phyloP scores from a whole-genome alignment of 2,888 invertebrate genomes.

The Aphelenchoides bicaudatus region DNA sequence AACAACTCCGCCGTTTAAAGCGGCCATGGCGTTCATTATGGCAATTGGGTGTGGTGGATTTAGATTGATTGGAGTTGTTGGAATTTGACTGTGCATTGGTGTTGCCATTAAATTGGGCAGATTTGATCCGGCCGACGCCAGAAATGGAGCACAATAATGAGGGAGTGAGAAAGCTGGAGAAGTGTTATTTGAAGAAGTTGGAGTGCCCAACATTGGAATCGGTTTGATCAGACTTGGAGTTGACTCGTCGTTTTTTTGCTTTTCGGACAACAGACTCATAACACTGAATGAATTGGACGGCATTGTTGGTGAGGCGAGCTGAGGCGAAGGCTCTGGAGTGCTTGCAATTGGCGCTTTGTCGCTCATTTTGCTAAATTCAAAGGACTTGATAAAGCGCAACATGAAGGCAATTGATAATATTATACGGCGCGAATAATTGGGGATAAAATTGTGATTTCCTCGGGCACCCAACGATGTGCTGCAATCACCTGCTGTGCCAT shows the following conservation, averaged over 20 bases:
- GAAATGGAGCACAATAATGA: conserved; percentile 8
- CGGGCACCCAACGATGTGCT: no score
- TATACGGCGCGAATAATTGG: no score
- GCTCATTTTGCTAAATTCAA: no score
- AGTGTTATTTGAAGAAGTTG: conserved; percentile 3
- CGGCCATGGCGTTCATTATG: neutral
- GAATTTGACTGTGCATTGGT: no score
- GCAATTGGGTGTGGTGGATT: neutral
- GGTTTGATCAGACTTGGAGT: neutral
- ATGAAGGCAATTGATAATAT: no score
- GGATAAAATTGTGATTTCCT: no score
- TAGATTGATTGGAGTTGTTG: neutral
- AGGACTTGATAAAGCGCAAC: no score
- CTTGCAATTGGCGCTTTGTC: no score
- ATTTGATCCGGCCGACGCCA: no score
- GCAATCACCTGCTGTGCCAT: no score
- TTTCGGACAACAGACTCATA: neutral
- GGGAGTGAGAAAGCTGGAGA: neutral
- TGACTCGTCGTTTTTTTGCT: neutral
- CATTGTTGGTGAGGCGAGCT: neutral
- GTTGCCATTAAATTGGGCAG: no score
- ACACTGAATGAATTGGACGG: conserved; percentile 9
- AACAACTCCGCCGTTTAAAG: neutral
- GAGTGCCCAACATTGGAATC: neutral
- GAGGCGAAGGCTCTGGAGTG: no score